A percentile compares a stretch with the other conserved stretches of the same genome.
phyloP scores from a whole-genome alignment of 2,113 vertebrate genomes.

The Notarius quadriscutis region DNA sequence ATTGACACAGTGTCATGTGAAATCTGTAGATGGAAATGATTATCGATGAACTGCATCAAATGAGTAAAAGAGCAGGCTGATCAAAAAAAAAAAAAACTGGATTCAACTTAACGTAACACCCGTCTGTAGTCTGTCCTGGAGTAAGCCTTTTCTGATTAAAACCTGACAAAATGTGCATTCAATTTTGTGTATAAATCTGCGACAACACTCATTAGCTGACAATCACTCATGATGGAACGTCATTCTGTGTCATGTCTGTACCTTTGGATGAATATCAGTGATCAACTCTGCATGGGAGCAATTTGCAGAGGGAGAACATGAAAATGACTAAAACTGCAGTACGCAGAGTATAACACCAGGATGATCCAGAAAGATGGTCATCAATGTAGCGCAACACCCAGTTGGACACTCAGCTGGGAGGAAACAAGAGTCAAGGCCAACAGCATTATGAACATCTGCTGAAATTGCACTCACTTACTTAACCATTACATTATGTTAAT shows the following conservation, averaged over 20 bases:
- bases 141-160: neutral
- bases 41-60: neutral
- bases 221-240: neutral
- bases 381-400: slow-evolving; percentile 16
- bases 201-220: neutral
- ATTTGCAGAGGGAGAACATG: neutral
- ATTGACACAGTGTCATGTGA: neutral
- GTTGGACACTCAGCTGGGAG: slow-evolving; percentile 27
- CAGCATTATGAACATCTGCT: slow-evolving; percentile 35
- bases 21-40: neutral
- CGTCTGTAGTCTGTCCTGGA: neutral
- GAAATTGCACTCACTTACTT: slow-evolving; percentile 5
- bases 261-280: neutral
- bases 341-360: neutral
- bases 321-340: neutral
- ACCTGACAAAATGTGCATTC: neutral
- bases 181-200: neutral
- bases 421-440: slow-evolving; percentile 13
- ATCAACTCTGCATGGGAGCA: neutral
- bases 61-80: neutral
- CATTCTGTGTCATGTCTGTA: neutral
- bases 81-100: neutral
- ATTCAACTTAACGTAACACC: neutral
- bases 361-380: slow-evolving; percentile 15
- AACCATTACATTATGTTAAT: slow-evolving; percentile 31